Percentiles rank a stretch among this genome's conserved stretches.
These are phyloP conservation scores for Pollicipes pollicipes DNA, from an alignment of 1,140 invertebrate genomes.

Conservation along the genomic window DNA sequence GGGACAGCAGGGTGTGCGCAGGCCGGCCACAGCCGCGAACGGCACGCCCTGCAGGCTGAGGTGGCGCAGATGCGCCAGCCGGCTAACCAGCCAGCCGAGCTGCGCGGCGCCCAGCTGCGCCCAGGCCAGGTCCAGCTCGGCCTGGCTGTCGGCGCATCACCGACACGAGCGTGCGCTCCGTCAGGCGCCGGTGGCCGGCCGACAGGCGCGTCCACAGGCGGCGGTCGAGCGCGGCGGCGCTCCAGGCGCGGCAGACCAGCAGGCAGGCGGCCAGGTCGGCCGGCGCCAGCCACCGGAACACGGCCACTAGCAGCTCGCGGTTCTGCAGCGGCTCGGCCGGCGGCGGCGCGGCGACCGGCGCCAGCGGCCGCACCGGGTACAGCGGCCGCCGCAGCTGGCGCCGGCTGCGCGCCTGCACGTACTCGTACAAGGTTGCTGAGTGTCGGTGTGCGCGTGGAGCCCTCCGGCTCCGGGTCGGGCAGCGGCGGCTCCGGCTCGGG, in stretches of 20 bases:
- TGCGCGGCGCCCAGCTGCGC: conserved; percentile 66
- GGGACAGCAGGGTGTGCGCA: conserved; percentile 66
- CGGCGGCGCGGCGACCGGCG: conserved; percentile 7
- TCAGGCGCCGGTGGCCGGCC: conserved; percentile 42
- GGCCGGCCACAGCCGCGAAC: conserved; percentile 50
- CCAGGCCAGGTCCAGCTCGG: conserved; percentile 60
- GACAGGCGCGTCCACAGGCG: conserved; percentile 64
- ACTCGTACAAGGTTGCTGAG: neutral
- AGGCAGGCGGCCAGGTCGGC: conserved; percentile 57
- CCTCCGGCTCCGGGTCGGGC: neutral
- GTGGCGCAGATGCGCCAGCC: conserved; percentile 60
- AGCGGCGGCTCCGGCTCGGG: neutral
- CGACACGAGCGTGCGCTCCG: conserved; percentile 50
- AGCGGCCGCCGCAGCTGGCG: neutral
- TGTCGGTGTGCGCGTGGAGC: neutral
- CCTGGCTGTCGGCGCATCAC: conserved; percentile 75
- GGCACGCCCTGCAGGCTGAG: conserved; percentile 62
- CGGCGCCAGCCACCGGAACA: conserved; percentile 53
- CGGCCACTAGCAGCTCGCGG: conserved; percentile 38
- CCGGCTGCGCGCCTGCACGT: neutral
- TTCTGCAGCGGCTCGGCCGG: conserved; percentile 24
- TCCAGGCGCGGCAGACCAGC: conserved; percentile 72
- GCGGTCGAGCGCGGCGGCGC: conserved; percentile 60
- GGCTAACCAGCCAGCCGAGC: conserved; percentile 63
- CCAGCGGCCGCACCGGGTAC: neutral